Base-by-base conservation (phyloP, 2,888 invertebrate species). In the Oscheius sp. region DNA sequence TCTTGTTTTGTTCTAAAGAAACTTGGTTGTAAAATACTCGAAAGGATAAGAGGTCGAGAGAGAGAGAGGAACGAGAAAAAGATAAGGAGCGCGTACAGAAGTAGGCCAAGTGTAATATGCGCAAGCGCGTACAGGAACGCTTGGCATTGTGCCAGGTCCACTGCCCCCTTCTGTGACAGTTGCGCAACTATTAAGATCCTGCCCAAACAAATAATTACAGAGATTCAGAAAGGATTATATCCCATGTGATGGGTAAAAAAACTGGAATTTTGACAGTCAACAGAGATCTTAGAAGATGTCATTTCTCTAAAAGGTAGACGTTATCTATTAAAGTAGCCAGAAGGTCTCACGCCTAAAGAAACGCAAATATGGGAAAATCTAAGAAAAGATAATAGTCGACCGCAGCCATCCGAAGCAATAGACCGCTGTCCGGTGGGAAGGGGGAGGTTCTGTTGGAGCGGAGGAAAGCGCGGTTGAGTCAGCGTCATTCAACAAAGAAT, bases 401-500 rank as follows among this genome's bases (percentile, higher is more conserved):
- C 25, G 43, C 61, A 35, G 13, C 18, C 21, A 25, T 16, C 49
- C 25, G 52, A 29, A n/a, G 66, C 41, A 35, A 52, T 25, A 66
- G 52, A 52, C 52, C 66, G 27, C 66, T 66, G 66, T 52, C 52
- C 66, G 49, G 66, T 49, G 66, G 66, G 66, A 52, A 49, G 66
- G 52, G 52, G 66, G 66, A 66, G 66, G 66, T 66, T 66, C 66
- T 66, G 66, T 49, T 66, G 66, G 52, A 66, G 66, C 66, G 66
- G 66, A 66, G 66, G 66, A 66, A 49, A 66, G 66, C 66, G 66
- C 21, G 52, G 66, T 25, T 66, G 66, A 66, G 66, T 66, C 66
- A 66, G 66, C 66, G 66, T 52, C 66, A 66, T 66, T 66, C 66
- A 66, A 66, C 66, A 66, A 66, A 66, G 66, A 66, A 46, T 25